Conservation (phyloP, 2,113 vertebrate species). For the Zosterops borbonicus region DNA sequence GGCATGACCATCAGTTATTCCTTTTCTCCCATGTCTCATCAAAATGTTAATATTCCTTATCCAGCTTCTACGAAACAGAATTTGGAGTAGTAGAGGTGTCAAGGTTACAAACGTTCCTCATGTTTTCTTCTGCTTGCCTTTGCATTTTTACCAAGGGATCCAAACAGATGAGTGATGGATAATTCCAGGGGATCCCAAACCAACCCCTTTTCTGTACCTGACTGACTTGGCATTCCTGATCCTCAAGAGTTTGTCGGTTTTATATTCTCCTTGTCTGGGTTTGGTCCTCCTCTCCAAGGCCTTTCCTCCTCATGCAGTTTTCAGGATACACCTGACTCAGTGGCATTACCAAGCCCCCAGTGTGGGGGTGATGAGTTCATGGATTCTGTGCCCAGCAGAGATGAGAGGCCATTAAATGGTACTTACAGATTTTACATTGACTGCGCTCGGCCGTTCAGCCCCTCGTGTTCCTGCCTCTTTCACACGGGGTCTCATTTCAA, state of each 20-base stretch:
- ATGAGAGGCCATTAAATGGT: not conserved
- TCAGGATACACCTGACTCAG: not conserved
- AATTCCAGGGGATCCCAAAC: not conserved
- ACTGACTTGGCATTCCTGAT: not conserved
- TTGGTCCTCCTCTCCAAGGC: not conserved
- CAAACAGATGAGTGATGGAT: not conserved
- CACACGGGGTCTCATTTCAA: not conserved
- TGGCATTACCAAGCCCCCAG: not conserved
- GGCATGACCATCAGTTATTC: not conserved
- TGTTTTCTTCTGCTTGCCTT: not conserved
- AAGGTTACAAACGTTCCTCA: not conserved
- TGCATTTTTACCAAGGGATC: not conserved
- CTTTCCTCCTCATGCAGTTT: not conserved
- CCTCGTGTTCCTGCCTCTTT: not conserved
- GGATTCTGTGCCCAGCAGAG: not conserved
- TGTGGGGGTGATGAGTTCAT: not conserved
- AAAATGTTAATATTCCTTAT: not conserved
- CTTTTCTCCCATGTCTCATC: not conserved
- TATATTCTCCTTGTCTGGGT: rapidly evolving
- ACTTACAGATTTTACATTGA: not conserved
- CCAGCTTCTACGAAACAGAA: not conserved
- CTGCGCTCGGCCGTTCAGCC: not conserved
- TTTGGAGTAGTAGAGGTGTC: not conserved
- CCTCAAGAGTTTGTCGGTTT: not conserved
- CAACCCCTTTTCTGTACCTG: not conserved